phyloP scores from a whole-genome alignment of 2,888 invertebrate genomes.

The Tachystola acroxantha region DNA sequence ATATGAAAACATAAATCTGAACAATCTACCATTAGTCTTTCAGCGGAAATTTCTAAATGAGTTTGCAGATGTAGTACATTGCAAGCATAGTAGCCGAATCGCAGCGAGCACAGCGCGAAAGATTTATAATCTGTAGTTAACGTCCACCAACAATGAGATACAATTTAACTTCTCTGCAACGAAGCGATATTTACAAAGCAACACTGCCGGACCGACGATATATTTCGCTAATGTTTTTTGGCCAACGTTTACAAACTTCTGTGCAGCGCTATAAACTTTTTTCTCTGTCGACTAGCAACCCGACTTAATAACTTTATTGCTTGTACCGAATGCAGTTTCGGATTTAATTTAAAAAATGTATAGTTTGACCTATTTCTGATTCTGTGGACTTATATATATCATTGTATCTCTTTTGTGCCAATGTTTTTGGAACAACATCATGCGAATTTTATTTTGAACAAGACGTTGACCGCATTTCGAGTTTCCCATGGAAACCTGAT shows the following conservation, averaged over 20 bases:
- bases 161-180: constrained; percentile 59
- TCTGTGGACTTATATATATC: neutral
- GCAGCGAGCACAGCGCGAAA: constrained; percentile 37
- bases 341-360: constrained; percentile 43
- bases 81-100: constrained; percentile 16
- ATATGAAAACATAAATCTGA: too few species aligned
- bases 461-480: too few species aligned
- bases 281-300: constrained; percentile 43
- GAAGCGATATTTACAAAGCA: constrained; percentile 58
- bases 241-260: constrained; percentile 50
- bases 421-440: neutral
- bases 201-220: constrained; percentile 39
- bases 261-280: constrained; percentile 39
- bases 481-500: too few species aligned
- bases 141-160: constrained; percentile 65
- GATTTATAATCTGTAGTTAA: constrained; percentile 69
- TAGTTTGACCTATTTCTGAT: constrained; percentile 21
- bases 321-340: constrained; percentile 43
- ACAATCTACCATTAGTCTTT: constrained; percentile 18
- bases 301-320: constrained; percentile 64
- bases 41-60: constrained; percentile 35
- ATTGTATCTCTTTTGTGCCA: neutral
- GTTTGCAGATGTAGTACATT: constrained; percentile 30
- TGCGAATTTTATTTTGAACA: too few species aligned
- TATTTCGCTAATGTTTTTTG: constrained; percentile 60